Base-by-base conservation (phyloP, 2,888 invertebrate genomes). In the Mactromeris polynyma region DNA sequence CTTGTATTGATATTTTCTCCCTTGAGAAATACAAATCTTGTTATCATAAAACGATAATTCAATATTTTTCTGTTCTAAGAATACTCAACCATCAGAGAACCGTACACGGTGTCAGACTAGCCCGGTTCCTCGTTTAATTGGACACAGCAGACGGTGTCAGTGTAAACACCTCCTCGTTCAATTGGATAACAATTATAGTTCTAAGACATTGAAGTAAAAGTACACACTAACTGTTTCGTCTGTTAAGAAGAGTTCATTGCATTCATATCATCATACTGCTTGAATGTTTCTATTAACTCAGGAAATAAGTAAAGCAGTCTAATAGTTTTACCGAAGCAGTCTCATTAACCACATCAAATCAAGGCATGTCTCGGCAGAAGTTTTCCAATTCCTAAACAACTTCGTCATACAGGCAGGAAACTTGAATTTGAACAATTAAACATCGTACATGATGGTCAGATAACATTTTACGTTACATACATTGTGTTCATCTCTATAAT, bases 1-100 rank as follows among this genome's bases (percentile, higher is more conserved):
- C 19, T 26, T 58, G 21, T n/a, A 26, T 58, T 58, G 26, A 58
- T 19, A 19, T 58, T 64, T 64, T 64, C 6, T 64, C 58, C 58
- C 26, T 26, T n/a, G 58, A 64, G 58, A 64, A 64, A 58, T 58
- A 58, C 58, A 58, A n/a, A 64, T n/a, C 58, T n/a, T n/a, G 58
- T 58, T 58, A 58, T 58, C 58, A 58, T 58, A 58, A 64, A 64
- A 64, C 26, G n/a, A 11, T 26, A 26, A 64, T 64, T 64, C 58
- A 64, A 64, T 11, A 26, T 26, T 64, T 46, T 4, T 26, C 26
- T 26, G 58, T 21, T 64, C 58, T 26, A 64, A 64, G n/a, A 14
- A 64, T n/a, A 1, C 2, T 64, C 9, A 64, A 64, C 58, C 26
- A 64, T 26, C 26, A 11, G 7, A 26, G 26, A 26, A 9, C 26